Base-by-base conservation (phyloP, 1,140 invertebrate genomes). In the Linepithema humile region DNA sequence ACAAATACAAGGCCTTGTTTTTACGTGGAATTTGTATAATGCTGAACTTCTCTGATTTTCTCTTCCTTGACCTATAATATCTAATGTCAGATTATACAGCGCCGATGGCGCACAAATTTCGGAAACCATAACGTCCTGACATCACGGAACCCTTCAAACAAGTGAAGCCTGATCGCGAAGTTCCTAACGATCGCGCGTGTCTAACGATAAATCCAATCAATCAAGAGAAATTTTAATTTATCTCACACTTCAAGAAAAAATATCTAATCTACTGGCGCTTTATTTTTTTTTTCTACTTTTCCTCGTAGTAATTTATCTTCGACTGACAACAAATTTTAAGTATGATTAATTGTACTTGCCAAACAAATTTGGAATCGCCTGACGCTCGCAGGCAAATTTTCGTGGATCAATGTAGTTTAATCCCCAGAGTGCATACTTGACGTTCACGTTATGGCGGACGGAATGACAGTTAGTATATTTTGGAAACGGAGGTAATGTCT, bases 401-500 rank as follows among this genome's bases (percentile, higher is more conserved):
- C 0, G 20, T 50, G 9, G 9, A 1, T 45, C 40, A 32, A 12
- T 32, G 7, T 48, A 48, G 12, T 23, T 48, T 10, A n/a, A n/a
- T n/a, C n/a, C 59, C 43, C 50, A 35, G 43, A n/a, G 26, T 5
- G 15, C 15, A 12, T 60, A 50, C 23, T 45, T 15, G 12, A 50
- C 40, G 43, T 23, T 38, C 45, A 10, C 4, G 64, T 70, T 55
- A 55, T 43, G 17, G 65, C 85, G 43, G 86, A 67, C 50, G 84
- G 55, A 45, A 32, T 65, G 50, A 43, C 59, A 65, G 82, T 60
- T 23, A 50, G 78, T 91, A 84, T 92, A 91, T 92, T 92, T 92
- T 91, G 73, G 90, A 91, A 90, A 90, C 90, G 83, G 83, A 90
- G 91, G 89, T 90, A 85, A 86, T 85, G 85, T 73, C 85, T 85